These are phyloP conservation scores for Ichneumon xanthorius DNA, from an alignment of 2,888 invertebrate species.

Conservation along the genomic window DNA sequence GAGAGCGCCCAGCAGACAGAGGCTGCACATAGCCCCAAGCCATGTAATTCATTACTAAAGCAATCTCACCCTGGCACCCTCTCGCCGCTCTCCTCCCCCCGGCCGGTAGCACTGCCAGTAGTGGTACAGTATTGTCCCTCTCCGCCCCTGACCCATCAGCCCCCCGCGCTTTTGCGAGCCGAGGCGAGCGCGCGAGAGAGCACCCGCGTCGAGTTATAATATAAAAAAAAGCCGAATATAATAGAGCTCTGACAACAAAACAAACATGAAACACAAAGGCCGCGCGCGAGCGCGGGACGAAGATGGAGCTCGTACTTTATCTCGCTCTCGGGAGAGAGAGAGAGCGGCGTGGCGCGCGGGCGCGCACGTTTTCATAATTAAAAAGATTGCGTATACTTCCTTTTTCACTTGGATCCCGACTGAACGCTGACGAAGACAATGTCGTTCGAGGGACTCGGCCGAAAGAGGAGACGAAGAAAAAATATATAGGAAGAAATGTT, in stretches of 20 bases:
- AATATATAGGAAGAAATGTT: constrained; percentile 24
- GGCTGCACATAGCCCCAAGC: constrained; percentile 80
- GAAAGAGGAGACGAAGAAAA: constrained; percentile 9
- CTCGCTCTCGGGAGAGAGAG: not conserved
- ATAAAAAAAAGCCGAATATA: constrained; percentile 79
- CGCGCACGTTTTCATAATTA: constrained; percentile 74
- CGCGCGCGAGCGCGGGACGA: constrained; percentile 35
- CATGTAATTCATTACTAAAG: constrained; percentile 85
- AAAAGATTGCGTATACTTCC: constrained; percentile 75
- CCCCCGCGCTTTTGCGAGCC: constrained; percentile 73
- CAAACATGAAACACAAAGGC: constrained; percentile 85
- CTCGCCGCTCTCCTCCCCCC: constrained; percentile 73
- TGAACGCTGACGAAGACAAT: constrained; percentile 51
- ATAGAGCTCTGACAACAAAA: constrained; percentile 84
- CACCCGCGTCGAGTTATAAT: constrained; percentile 75
- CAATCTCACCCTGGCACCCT: constrained; percentile 81
- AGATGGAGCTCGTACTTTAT: constrained; percentile 2
- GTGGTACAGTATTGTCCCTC: constrained; percentile 72
- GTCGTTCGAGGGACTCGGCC: constrained; percentile 39
- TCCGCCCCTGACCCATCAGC: constrained; percentile 80
- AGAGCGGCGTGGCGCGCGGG: constrained; percentile 6
- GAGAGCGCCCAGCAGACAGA: constrained; percentile 76
- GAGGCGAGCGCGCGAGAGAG: constrained; percentile 59
- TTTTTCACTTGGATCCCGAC: constrained; percentile 44
- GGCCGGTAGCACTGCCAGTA: constrained; percentile 69